phyloP scores from a whole-genome alignment of 1,140 invertebrate genomes.

The Atopsyche davidsoni region DNA sequence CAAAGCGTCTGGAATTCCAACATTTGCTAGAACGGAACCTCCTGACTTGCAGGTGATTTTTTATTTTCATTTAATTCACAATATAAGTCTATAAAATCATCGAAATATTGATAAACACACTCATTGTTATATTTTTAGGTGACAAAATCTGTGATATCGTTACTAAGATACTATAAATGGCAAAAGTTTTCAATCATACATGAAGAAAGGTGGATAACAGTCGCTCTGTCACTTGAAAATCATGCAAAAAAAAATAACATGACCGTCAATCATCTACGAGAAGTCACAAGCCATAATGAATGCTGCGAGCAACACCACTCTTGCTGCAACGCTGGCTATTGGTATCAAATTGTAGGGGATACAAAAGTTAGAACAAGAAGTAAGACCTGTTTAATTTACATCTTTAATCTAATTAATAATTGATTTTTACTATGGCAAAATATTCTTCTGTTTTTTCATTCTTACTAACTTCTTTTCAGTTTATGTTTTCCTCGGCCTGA shows the following conservation, averaged over 20 bases:
- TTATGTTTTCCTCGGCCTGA: conserved; percentile 85
- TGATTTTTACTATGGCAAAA: too few species aligned
- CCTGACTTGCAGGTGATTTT: conserved; percentile 75
- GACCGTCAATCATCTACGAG: conserved; percentile 69
- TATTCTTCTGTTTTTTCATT: conserved; percentile 22
- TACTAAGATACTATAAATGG: conserved; percentile 88
- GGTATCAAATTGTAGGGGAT: conserved; percentile 80
- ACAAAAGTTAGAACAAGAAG: conserved; percentile 86
- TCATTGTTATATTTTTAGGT: conserved; percentile 53
- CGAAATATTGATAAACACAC: too few species aligned
- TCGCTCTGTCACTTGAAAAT: conserved; percentile 67
- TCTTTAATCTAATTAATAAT: too few species aligned
- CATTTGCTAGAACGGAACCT: conserved; percentile 91
- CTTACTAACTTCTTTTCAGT: conserved; percentile 56
- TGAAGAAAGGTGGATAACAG: conserved; percentile 71
- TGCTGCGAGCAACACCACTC: conserved; percentile 67
- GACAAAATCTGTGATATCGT: conserved; percentile 85
- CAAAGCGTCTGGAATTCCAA: conserved; percentile 78
- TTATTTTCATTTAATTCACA: background rate
- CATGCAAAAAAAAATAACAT: conserved; percentile 69
- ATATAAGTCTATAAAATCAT: background rate
- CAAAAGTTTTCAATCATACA: conserved; percentile 89
- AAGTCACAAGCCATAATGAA: conserved; percentile 60
- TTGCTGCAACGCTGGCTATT: conserved; percentile 70
- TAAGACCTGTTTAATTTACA: too few species aligned